Percentiles rank a stretch among this genome's conserved stretches.
phyloP scores from a whole-genome alignment of 2,888 invertebrate species.

The Hedya salicella region DNA sequence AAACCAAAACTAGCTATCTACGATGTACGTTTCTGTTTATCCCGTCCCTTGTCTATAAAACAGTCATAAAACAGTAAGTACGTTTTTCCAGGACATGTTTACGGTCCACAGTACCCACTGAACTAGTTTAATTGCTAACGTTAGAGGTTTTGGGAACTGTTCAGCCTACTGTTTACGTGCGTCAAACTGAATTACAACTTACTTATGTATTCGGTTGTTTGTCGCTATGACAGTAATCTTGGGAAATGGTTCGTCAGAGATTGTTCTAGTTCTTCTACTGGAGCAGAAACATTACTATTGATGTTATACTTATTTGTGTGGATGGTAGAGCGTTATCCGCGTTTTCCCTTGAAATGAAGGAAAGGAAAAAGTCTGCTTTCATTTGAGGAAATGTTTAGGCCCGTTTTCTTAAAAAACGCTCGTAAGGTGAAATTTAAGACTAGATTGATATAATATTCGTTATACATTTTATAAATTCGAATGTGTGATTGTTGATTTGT shows the following conservation, averaged over 20 bases:
- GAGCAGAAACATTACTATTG: not conserved
- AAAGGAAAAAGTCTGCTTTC: too few species aligned
- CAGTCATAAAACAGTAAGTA: not conserved
- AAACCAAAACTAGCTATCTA: not conserved
- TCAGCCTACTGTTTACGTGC: conserved; percentile 17
- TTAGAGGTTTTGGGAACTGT: conserved; percentile 20
- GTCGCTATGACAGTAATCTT: not conserved
- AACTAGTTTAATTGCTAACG: conserved; percentile 24
- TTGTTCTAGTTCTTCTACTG: not conserved
- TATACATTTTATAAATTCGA: too few species aligned
- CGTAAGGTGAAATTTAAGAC: too few species aligned
- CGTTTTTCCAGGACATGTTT: conserved; percentile 34
- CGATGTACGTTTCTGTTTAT: not conserved
- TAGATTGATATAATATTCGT: too few species aligned
- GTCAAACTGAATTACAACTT: conserved; percentile 16
- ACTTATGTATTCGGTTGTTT: not conserved
- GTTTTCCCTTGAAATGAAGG: too few species aligned
- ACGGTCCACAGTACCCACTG: conserved; percentile 11
- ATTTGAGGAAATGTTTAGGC: too few species aligned
- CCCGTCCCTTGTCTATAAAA: not conserved
- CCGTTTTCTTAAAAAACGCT: too few species aligned
- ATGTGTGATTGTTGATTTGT: too few species aligned
- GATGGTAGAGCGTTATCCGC: too few species aligned
- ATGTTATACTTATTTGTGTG: not conserved
- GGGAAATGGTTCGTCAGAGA: not conserved